Conservation (phyloP, 2,113 vertebrate species). For the Calyptomena viridis region DNA sequence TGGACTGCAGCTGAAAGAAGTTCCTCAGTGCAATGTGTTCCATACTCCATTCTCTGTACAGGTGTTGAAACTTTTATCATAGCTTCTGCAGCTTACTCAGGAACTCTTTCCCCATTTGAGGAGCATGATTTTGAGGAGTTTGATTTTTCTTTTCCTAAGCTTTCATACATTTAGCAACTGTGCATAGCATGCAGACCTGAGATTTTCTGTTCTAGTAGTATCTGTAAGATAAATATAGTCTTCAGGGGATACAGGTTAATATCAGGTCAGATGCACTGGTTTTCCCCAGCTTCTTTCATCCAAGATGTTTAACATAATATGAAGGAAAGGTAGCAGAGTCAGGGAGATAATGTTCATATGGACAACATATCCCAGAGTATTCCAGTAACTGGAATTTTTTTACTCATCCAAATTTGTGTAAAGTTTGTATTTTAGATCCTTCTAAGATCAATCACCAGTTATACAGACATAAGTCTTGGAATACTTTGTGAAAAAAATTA, state of each 20-base stretch:
- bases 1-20: neutral
- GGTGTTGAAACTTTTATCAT: neutral
- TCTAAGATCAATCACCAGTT: neutral
- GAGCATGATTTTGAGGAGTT: neutral
- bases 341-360: neutral
- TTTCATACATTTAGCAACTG: neutral
- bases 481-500: neutral
- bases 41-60: neutral
- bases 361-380: neutral
- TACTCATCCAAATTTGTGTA: neutral
- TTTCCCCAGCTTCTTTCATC: neutral
- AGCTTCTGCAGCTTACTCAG: neutral
- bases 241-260: neutral
- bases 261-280: neutral
- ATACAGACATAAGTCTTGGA: neutral
- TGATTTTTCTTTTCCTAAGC: neutral
- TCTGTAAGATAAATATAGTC: neutral
- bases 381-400: neutral
- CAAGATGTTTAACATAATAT: neutral
- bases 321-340: neutral
- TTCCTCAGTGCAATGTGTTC: neutral
- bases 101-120: neutral
- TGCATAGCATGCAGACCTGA: neutral
- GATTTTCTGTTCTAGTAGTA: neutral
- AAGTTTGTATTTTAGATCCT: neutral